Evolutionary conservation across 2,888 invertebrate genomes (phyloP), one percentile per base, ranked within the genome.

Genomic region (Rotaria socialis): DNA sequence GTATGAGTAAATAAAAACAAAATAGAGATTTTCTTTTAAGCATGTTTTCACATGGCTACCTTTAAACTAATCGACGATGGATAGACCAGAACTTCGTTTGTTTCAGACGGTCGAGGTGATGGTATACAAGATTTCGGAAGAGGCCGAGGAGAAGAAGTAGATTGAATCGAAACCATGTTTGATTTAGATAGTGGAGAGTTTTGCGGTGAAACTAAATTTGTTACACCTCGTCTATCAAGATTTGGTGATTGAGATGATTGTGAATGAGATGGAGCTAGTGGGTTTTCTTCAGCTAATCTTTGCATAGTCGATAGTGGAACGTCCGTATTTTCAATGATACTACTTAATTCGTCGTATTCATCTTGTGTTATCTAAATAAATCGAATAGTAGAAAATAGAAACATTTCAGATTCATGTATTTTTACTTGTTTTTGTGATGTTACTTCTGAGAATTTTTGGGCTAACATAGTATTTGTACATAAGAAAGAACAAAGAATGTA

Each of bases 21-120:
- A 55, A 22, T 19, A 22, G 22, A 3, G 35, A 27, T 58, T 58
- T n/a, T 58, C 2, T 67, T 67, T 67, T 67, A 35, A 35, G 35
- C 67, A 19, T 67, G 67, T 67, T 67, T 67, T 35, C 35, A 67
- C 35, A 80, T 80, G 35, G 1, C 35, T 35, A 80, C 80, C n/a
- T 10, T 80, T 43, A 80, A 47, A 80, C 80, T 80, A 47, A 80
- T 47, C 2, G 80, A 80, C 22, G 80, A 80, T 43, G 80, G 80
- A 43, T 80, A 43, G 11, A 80, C 47, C 22, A 22, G 8, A 24
- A 80, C 80, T 80, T 80, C 80, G n/a, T 19, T 35, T n/a, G 80
- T 80, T 80, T 80, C 80, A 24, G 80, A 80, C 47, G 19, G 16
- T n/a, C 80, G 80, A 14, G 80, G 80, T 47, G 47, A 80, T 14